Evolutionary conservation across 2,797 vertebrate species (phyloP).

Genomic region (Sciaenops ocellatus): DNA sequence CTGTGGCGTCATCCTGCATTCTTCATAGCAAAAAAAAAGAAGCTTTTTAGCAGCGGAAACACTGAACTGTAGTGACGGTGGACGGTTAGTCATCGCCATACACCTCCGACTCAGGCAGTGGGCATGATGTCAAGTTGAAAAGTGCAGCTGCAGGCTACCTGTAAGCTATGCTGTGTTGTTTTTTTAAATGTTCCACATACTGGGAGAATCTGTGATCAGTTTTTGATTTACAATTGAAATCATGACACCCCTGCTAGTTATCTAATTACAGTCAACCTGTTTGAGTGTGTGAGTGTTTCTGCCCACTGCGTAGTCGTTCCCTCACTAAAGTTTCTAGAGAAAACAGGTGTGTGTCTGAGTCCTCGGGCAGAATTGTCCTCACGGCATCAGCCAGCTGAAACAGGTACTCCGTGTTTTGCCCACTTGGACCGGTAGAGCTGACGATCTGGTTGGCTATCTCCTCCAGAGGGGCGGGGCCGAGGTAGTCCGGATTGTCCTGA

Average conservation of each 20-base stretch:
- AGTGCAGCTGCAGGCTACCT: too few relatives aligned
- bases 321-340: conserved; percentile 93
- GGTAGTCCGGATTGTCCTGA: conserved; percentile 94
- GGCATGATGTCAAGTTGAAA: too few relatives aligned
- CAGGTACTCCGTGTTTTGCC: conserved; percentile 95
- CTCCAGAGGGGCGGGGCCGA: conserved; percentile 96
- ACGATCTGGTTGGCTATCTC: conserved; percentile 95
- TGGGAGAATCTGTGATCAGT: too few relatives aligned
- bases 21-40: too few relatives aligned
- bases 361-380: conserved; percentile 92
- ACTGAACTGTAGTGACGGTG: too few relatives aligned
- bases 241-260: neutral
- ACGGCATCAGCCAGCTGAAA: conserved; percentile 95
- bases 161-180: too few relatives aligned
- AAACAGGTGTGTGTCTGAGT: conserved; percentile 94
- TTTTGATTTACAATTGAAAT: too few relatives aligned
- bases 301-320: conserved; percentile 68
- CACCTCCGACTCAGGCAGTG: too few relatives aligned
- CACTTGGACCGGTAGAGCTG: conserved; percentile 91
- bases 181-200: too few relatives aligned
- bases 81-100: too few relatives aligned
- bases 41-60: too few relatives aligned
- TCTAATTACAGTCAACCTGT: conserved; percentile 1
- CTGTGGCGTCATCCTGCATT: too few relatives aligned
- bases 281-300: conserved; percentile 41